Evolutionary conservation across 2,797 vertebrate species (phyloP).

Genomic region (Dicrostonyx torquatus): DNA sequence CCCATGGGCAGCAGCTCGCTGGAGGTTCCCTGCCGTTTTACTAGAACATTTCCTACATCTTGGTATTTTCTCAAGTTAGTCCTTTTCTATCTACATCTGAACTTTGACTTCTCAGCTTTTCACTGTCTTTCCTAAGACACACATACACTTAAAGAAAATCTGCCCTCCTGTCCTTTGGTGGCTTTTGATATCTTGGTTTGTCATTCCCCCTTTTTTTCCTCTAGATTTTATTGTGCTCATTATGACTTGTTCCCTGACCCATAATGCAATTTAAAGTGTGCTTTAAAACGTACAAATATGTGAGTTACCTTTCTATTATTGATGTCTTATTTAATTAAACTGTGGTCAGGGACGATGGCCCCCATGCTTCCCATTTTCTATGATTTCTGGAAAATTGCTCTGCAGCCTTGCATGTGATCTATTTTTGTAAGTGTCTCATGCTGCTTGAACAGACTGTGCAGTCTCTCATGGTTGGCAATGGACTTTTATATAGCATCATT

Average conservation of each 20-base stretch:
- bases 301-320: slow-evolving; percentile 45
- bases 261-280: slow-evolving; percentile 12
- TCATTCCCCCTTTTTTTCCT: not conserved
- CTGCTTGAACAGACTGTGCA: slow-evolving; percentile 51
- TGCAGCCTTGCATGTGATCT: slow-evolving; percentile 61
- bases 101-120: slow-evolving; percentile 34
- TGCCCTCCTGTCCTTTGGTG: not conserved
- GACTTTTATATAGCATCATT: slow-evolving; percentile 65
- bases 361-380: slow-evolving; percentile 45
- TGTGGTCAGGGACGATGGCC: slow-evolving; percentile 50
- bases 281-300: slow-evolving; percentile 33
- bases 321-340: slow-evolving; percentile 70
- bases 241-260: slow-evolving; percentile 57
- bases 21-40: not conserved
- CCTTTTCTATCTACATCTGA: not conserved
- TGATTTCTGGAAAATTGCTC: slow-evolving; percentile 59
- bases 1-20: not conserved
- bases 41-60: not conserved
- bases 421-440: slow-evolving; percentile 73
- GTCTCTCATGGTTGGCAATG: slow-evolving; percentile 67
- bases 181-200: slow-evolving; percentile 47
- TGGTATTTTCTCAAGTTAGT: not conserved
- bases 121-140: slow-evolving; percentile 2
- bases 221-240: slow-evolving; percentile 40
- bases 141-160: slow-evolving; percentile 26